Conservation (phyloP, 2,797 vertebrate genomes). For the Halcyon leucocephala region DNA sequence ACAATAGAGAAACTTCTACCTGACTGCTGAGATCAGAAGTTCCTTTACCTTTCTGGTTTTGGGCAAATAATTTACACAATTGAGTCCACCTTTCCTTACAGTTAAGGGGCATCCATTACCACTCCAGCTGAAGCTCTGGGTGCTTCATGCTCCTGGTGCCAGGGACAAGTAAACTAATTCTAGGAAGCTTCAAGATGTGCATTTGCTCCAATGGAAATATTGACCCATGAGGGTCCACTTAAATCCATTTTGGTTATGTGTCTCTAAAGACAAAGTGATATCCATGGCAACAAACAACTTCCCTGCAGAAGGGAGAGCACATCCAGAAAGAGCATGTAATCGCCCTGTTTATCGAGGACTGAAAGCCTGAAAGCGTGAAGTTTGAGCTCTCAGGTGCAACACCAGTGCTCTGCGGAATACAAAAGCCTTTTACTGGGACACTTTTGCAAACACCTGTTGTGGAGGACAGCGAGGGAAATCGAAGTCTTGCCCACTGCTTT, state of each 20-base stretch:
- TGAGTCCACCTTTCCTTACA: neutral
- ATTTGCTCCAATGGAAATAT: slow-evolving; percentile 59
- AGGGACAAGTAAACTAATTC: neutral
- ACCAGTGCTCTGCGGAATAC: neutral
- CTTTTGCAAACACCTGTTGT: neutral
- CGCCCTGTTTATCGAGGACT: neutral
- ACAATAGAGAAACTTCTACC: slow-evolving; percentile 14
- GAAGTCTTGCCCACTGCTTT: neutral
- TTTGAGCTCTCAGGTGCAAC: neutral
- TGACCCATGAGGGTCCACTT: slow-evolving; percentile 68
- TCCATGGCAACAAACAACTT: slow-evolving; percentile 73
- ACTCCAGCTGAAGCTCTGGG: neutral
- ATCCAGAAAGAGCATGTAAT: neutral
- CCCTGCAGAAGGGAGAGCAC: slow-evolving; percentile 37
- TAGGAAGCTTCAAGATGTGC: neutral
- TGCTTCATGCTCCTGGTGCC: neutral
- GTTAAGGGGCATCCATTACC: neutral
- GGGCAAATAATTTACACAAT: neutral
- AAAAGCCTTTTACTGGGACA: neutral
- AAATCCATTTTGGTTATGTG: slow-evolving; percentile 53
- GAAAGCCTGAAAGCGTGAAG: slow-evolving; percentile 26
- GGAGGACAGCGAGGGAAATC: neutral
- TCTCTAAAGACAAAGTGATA: slow-evolving; percentile 73
- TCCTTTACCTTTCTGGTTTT: neutral
- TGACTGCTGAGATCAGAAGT: neutral